phyloP scores from a whole-genome alignment of 2,113 vertebrate genomes.

The Psilopsiagon aurifrons region DNA sequence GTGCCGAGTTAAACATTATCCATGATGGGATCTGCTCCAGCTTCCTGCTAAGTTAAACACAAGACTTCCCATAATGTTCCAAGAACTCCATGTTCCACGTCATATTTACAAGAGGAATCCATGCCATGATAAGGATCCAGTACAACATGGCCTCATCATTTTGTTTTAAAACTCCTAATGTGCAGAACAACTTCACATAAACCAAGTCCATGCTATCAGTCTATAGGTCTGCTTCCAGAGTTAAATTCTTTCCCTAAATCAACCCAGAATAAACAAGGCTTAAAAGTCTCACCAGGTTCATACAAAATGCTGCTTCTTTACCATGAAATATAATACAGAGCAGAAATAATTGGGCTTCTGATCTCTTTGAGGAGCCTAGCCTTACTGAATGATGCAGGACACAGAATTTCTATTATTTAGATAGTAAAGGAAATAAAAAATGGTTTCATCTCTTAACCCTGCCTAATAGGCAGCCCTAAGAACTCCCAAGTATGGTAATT shows the following conservation, averaged over 20 bases:
- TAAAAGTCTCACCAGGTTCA: neutral
- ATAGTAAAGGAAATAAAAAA: constrained; percentile 12
- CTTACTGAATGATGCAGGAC: neutral
- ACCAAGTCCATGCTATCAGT: neutral
- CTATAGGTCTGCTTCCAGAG: neutral
- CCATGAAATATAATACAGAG: neutral
- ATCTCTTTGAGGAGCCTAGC: neutral
- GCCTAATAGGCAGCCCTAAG: neutral
- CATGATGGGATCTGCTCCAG: neutral
- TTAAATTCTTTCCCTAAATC: neutral
- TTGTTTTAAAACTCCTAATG: neutral
- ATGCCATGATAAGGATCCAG: neutral
- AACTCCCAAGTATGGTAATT: neutral
- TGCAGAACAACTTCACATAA: neutral
- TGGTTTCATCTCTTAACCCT: neutral
- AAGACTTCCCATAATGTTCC: neutral
- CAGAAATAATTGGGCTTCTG: constrained; percentile 6
- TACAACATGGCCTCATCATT: neutral
- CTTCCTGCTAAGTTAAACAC: neutral
- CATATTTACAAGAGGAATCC: neutral
- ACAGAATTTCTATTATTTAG: neutral
- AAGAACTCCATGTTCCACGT: neutral
- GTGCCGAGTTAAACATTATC: neutral
- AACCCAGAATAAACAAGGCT: neutral
- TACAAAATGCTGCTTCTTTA: neutral